phyloP scores from a whole-genome alignment of 2,888 invertebrate species.

The Diaphora mendica region DNA sequence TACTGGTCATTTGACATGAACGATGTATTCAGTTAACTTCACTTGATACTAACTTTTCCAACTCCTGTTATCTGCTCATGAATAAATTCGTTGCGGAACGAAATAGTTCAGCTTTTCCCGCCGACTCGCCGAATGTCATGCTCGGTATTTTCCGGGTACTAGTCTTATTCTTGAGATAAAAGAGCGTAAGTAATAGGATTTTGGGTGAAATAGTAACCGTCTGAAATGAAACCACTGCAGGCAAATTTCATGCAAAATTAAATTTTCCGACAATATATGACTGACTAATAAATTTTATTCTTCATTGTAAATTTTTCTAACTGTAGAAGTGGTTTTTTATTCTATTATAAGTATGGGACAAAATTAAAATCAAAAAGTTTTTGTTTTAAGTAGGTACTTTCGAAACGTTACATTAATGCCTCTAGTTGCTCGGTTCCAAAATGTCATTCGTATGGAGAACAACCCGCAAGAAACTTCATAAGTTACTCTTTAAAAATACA shows the following conservation, averaged over 20 bases:
- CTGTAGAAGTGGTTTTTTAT: too few relatives aligned
- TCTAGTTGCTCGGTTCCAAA: too few relatives aligned
- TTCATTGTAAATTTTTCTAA: too few relatives aligned
- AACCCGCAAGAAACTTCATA: too few relatives aligned
- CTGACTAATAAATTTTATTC: too few relatives aligned
- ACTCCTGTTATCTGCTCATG: neutral
- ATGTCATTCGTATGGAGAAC: too few relatives aligned
- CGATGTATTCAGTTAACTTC: neutral
- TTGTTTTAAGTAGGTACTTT: too few relatives aligned
- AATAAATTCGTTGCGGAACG: neutral
- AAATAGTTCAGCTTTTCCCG: neutral
- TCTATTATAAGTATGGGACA: too few relatives aligned
- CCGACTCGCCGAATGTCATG: neutral
- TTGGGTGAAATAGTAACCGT: neutral
- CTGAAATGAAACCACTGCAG: neutral
- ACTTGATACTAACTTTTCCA: neutral
- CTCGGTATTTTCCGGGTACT: neutral
- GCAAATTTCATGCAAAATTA: neutral
- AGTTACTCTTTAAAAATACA: too few relatives aligned
- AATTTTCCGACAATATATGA: too few relatives aligned
- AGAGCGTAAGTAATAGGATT: neutral
- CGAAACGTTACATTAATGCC: too few relatives aligned
- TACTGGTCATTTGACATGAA: neutral
- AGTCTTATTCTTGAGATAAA: neutral
- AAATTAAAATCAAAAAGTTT: too few relatives aligned